Evolutionary conservation across 1,140 invertebrate genomes (phyloP), one percentile per base, ranked within the genome.

Genomic region (Atta cephalotes): DNA sequence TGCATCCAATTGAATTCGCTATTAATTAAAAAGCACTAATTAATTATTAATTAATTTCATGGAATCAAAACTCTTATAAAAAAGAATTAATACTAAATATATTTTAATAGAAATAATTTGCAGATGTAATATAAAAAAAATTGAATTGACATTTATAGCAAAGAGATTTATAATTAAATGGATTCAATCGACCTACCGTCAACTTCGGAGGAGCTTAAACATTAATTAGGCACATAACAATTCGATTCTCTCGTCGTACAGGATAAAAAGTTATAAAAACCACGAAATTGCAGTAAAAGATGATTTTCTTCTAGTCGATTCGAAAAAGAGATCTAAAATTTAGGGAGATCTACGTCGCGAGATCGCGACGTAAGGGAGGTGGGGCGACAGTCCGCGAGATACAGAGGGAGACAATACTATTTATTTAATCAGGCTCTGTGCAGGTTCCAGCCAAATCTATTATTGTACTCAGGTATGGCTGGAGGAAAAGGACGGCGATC

Each of bases 371-470:
- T 66, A 84, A 66, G 85, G 68, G 74, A 76, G 74, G 78, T 85
- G 51, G 39, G 39, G 80, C 88, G 66, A 31, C 68, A 79, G 25
- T 93, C 88, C 85, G 90, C 87, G 91, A 91, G 90, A 92, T 90
- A 76, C 53, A 35, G 72, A 92, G 91, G 39, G 66, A 82, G 53
- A 94, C 94, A 94, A 95, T 95, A 94, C 94, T 94, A 95, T 95
- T 95, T 95, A 95, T 95, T 95, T 95, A 94, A 95, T 95, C 95
- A 93, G 93, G 91, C 92, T 90, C 66, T 49, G 66, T 25, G 93
- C 94, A 95, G 95, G 95, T 95, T 95, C 95, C 95, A 95, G 95
- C 95, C 95, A 95, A 95, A 94, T 95, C 95, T 95, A 95, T 95
- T 95, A 95, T 95, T 95, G 95, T 95, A 89, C 89, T 92, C 90